Conservation (phyloP, 53 echinoderm and acorn worm species). For the Arbacia lixula region DNA sequence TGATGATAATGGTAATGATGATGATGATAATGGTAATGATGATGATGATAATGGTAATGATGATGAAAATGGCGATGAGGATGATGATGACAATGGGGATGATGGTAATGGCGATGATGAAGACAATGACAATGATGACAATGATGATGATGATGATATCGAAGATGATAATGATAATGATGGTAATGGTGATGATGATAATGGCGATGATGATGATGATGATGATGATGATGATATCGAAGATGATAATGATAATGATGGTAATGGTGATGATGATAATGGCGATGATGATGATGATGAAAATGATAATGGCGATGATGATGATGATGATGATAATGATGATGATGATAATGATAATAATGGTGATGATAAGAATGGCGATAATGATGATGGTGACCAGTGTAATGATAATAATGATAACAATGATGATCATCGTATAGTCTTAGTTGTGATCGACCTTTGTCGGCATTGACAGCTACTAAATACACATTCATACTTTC, state of each 20-base stretch:
- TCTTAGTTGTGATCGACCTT: too few species aligned
- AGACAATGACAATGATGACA: background rate
- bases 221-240: background rate
- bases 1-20: background rate
- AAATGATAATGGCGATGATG: background rate
- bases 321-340: constrained; percentile 6
- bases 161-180: background rate
- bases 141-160: background rate
- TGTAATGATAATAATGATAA: too few species aligned
- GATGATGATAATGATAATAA: background rate
- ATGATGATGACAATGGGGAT: background rate
- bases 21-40: background rate
- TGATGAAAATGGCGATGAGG: too few species aligned
- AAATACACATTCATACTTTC: too few species aligned
- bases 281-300: background rate
- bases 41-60: constrained; percentile 1
- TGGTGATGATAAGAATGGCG: background rate
- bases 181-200: background rate
- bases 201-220: constrained; percentile 14
- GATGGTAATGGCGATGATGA: constrained; percentile 3
- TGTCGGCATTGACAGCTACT: too few species aligned
- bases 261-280: background rate
- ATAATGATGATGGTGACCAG: too few species aligned
- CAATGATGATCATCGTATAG: too few species aligned
- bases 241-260: background rate